Evolutionary conservation across 2,888 invertebrate species (phyloP).

Genomic region (Caenorhabditis sp.): DNA sequence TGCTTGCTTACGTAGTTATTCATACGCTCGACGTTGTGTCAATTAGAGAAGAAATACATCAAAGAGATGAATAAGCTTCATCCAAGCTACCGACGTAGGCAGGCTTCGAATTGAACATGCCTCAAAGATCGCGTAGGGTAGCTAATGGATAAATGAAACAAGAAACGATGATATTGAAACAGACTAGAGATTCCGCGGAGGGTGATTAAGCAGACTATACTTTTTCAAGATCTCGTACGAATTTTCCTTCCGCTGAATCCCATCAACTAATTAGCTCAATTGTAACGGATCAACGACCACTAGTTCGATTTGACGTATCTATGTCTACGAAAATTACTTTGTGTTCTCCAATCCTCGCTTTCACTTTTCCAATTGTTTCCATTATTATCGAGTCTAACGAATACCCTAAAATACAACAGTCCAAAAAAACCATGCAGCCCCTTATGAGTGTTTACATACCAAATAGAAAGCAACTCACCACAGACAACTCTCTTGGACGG

Average conservation of each 20-base stretch:
- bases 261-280: conserved; percentile 31
- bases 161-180: background rate
- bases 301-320: conserved; percentile 1
- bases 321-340: conserved; percentile 18
- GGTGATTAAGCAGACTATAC: background rate
- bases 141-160: conserved; percentile 18
- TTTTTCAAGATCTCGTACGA: conserved; percentile 5
- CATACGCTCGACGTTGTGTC: conserved; percentile 18
- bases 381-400: conserved; percentile 28
- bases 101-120: conserved; percentile 21
- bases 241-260: conserved; percentile 10
- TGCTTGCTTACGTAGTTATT: conserved; percentile 35
- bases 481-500: conserved; percentile 40
- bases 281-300: conserved; percentile 45
- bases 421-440: conserved; percentile 12
- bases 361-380: conserved; percentile 30
- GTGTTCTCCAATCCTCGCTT: conserved; percentile 12
- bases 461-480: conserved; percentile 27
- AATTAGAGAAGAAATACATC: conserved; percentile 16
- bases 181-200: background rate
- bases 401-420: conserved; percentile 30
- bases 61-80: conserved; percentile 19
- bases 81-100: background rate
- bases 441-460: conserved; percentile 18
- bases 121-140: conserved; percentile 19